These are phyloP conservation scores for Alces alces DNA, from an alignment of 2,113 vertebrate species.

Conservation along the genomic window DNA sequence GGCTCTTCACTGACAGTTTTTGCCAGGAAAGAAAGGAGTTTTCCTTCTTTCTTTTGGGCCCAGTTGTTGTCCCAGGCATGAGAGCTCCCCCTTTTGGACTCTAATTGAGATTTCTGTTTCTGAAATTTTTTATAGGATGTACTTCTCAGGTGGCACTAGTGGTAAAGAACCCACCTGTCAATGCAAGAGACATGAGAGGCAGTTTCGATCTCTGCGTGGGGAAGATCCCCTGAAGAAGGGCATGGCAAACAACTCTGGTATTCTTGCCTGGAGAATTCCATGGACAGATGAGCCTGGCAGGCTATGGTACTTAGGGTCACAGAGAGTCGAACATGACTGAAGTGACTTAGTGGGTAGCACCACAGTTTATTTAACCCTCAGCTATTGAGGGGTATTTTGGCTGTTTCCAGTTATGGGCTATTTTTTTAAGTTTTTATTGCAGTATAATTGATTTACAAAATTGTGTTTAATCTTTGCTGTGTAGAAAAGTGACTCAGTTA, in stretches of 20 bases:
- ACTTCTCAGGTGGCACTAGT: not conserved
- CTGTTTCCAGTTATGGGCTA: not conserved
- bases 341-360: not conserved
- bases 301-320: not conserved
- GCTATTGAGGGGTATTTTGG: not conserved
- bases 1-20: not conserved
- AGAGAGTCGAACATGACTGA: not conserved
- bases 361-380: not conserved
- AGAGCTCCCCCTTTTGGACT: not conserved
- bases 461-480: not conserved
- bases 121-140: not conserved
- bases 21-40: not conserved
- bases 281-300: not conserved
- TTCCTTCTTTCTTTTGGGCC: no score
- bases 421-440: not conserved
- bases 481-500: not conserved
- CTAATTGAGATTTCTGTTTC: not conserved
- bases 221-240: not conserved
- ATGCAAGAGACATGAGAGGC: not conserved
- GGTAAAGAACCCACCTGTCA: not conserved
- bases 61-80: fast-evolving
- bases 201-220: not conserved
- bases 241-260: not conserved
- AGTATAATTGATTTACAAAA: not conserved
- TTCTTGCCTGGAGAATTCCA: not conserved